A percentile compares a stretch with the other conserved stretches of the same genome.
phyloP scores from a whole-genome alignment of 2,797 vertebrate genomes.

The Octomys mimax region DNA sequence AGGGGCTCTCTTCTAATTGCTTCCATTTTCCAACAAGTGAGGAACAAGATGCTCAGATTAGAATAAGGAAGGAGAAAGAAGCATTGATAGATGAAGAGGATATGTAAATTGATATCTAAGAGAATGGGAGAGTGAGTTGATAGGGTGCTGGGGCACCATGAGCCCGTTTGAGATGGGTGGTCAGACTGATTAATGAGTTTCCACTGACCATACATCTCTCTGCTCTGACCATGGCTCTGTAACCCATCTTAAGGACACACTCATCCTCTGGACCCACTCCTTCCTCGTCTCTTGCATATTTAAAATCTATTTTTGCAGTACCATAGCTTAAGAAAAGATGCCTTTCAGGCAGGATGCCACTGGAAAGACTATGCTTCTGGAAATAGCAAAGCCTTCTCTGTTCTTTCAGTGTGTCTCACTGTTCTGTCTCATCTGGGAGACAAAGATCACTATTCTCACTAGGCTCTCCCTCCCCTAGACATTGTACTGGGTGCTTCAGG shows the following conservation, averaged over 20 bases:
- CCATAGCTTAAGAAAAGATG: not conserved
- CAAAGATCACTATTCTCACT: slow-evolving; percentile 21
- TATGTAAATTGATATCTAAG: not conserved
- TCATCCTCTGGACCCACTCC: not conserved
- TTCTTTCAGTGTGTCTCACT: slow-evolving; percentile 36
- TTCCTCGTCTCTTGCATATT: not conserved
- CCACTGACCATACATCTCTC: not conserved
- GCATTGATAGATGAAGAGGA: not conserved
- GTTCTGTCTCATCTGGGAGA: slow-evolving; percentile 26
- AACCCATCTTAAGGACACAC: not conserved
- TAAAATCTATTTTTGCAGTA: slow-evolving; percentile 16
- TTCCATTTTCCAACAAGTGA: slow-evolving; percentile 54
- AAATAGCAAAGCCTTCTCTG: slow-evolving; percentile 15
- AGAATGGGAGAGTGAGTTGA: not conserved
- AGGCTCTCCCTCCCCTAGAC: not conserved
- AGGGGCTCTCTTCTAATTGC: not conserved
- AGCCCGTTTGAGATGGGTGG: not conserved
- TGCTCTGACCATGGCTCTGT: not conserved
- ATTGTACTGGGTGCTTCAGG: slow-evolving; percentile 28
- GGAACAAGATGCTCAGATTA: slow-evolving; percentile 15
- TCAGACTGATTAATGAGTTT: slow-evolving; percentile 22
- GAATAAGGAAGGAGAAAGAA: not conserved
- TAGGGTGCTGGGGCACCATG: not conserved
- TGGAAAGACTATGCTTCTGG: not conserved
- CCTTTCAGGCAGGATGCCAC: not conserved